These are phyloP conservation scores for Campoletis sonorensis DNA, from an alignment of 1,140 invertebrate species.

Conservation along the genomic window DNA sequence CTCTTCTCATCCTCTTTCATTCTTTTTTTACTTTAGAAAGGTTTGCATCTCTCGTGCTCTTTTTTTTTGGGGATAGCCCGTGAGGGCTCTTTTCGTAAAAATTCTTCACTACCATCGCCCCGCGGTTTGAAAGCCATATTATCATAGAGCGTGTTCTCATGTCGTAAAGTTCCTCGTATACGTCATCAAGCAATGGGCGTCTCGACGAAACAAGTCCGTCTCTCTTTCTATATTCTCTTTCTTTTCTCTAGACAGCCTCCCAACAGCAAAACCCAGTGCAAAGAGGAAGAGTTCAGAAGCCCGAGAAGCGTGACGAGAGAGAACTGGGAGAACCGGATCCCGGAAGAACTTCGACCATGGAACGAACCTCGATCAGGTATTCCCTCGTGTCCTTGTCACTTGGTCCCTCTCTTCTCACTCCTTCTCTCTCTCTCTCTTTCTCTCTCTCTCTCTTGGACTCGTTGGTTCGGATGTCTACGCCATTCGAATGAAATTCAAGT, in stretches of 20 bases:
- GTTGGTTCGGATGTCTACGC: too few species aligned
- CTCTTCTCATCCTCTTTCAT: background rate
- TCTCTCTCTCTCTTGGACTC: background rate
- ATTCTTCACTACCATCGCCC: background rate
- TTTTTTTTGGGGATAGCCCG: constrained; percentile 9
- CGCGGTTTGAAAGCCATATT: constrained; percentile 33
- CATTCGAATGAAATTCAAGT: too few species aligned
- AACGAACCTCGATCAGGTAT: constrained; percentile 29
- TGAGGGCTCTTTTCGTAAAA: background rate
- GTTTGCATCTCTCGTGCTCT: background rate
- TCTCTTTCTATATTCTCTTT: background rate
- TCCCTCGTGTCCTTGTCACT: constrained; percentile 11
- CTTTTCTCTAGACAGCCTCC: background rate
- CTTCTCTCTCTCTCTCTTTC: background rate
- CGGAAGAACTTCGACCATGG: constrained; percentile 30
- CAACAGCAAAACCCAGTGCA: background rate
- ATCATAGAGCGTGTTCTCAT: constrained; percentile 36
- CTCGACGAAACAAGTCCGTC: constrained; percentile 36
- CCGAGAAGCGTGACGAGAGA: constrained; percentile 31
- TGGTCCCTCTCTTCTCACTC: background rate
- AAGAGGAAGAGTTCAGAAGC: constrained; percentile 34
- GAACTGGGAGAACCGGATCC: constrained; percentile 40
- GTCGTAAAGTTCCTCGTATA: constrained; percentile 28
- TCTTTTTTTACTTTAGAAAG: background rate
- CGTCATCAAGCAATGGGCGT: constrained; percentile 33